phyloP scores from a whole-genome alignment of 2,888 invertebrate genomes.

The Sepioteuthis lessoniana region DNA sequence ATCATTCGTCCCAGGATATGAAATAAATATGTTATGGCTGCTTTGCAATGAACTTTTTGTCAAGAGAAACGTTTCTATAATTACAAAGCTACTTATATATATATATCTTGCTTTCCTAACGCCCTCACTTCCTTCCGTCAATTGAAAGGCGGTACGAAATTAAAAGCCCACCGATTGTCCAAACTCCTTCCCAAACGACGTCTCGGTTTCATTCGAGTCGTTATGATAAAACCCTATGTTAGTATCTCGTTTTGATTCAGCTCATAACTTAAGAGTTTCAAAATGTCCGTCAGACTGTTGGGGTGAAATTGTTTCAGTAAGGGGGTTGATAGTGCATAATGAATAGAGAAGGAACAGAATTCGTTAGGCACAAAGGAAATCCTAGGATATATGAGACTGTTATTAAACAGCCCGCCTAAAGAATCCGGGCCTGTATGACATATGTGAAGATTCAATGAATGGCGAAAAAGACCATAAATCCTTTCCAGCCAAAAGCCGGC shows the following conservation, averaged over 20 bases:
- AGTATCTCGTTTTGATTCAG: background rate
- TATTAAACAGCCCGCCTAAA: background rate
- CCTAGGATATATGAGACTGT: background rate
- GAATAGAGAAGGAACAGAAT: background rate
- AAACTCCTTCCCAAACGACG: background rate
- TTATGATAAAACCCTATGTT: conserved; percentile 16
- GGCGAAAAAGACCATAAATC: conserved; percentile 11
- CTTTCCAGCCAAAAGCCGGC: background rate
- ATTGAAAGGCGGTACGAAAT: background rate
- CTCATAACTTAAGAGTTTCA: background rate
- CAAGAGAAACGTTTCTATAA: background rate
- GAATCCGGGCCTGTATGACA: background rate
- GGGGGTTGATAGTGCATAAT: background rate
- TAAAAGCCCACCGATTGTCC: background rate
- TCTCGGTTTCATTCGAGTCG: background rate
- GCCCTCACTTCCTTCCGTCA: background rate
- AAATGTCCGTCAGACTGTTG: background rate
- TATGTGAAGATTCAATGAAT: background rate
- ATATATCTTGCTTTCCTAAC: too few species aligned
- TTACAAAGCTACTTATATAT: background rate
- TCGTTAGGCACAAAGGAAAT: conserved; percentile 15
- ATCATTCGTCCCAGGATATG: background rate
- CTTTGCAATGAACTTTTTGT: background rate
- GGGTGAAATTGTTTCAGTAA: background rate
- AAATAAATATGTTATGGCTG: background rate